Evolutionary conservation across 2,113 vertebrate genomes (phyloP).

Genomic region (Macquaria ambigua): DNA sequence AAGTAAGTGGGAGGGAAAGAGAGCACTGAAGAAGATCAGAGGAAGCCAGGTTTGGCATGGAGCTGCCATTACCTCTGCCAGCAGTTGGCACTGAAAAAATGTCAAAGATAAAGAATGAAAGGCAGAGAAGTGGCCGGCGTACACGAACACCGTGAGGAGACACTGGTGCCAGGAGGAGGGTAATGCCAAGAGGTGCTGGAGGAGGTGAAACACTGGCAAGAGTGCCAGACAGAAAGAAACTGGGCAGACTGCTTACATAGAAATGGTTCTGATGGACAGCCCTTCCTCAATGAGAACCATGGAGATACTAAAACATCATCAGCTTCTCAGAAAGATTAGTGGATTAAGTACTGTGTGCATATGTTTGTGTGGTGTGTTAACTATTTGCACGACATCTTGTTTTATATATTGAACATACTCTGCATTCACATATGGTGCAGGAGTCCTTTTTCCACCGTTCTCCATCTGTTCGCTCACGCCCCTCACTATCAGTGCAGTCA

Average conservation of each 20-base stretch:
- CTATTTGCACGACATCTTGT: not conserved
- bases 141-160: slow-evolving; percentile 15
- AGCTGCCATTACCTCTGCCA: slow-evolving; percentile 30
- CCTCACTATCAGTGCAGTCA: slow-evolving; percentile 90
- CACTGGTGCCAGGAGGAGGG: slow-evolving; percentile 23
- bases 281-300: not conserved
- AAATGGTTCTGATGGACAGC: not conserved
- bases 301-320: not conserved
- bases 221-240: slow-evolving; percentile 26
- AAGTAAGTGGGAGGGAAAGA: not conserved
- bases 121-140: slow-evolving; percentile 35
- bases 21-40: slow-evolving; percentile 23
- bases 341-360: not conserved
- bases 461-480: slow-evolving; percentile 84
- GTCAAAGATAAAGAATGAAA: slow-evolving; percentile 42
- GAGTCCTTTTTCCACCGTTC: slow-evolving; percentile 90
- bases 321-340: not conserved
- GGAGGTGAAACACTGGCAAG: slow-evolving; percentile 10
- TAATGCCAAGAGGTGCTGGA: slow-evolving; percentile 20
- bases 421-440: slow-evolving; percentile 94
- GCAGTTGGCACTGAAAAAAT: slow-evolving; percentile 22
- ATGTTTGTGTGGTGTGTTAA: not conserved
- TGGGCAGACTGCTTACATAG: not conserved
- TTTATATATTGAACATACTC: slow-evolving; percentile 82
- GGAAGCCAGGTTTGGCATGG: slow-evolving; percentile 15